Base-by-base conservation (phyloP, 2,797 vertebrate genomes). In the Sparus aurata region DNA sequence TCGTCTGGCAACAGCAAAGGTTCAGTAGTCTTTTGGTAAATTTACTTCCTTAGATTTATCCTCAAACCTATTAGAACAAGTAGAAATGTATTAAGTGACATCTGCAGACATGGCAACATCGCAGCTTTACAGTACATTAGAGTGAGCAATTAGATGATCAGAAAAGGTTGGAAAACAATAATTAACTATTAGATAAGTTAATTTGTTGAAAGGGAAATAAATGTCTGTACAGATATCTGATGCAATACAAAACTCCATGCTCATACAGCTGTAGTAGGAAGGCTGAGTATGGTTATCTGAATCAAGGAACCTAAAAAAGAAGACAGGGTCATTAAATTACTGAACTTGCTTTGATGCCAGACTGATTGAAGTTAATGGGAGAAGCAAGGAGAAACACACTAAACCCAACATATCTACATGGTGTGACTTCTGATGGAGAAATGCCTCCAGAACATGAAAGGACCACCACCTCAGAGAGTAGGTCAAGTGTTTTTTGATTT, bases 1-100 rank as follows among this genome's bases (percentile, higher is more conserved):
- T 62, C 58, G 30, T 57, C 27, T 43, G 66, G 50, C 50, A 25
- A 9, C 65, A 64, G 70, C 18, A 34, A 18, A 55, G 53, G 12
- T n/a, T 25, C 13, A 13, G 3, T 5, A 0, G 1, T 12, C 27
- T 20, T 22, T 22, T 30, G 5, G 11, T 61, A 52, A 20, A 65
- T n/a, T 43, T 41, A 34, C 6, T 34, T 34, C 30, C 30, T 34
- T 2, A 1, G 34, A 10, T 5, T 22, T 22, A 47, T 38, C 45
- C 22, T 25, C 10, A 38, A 50, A 50, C 20, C 16, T 50, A 12
- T 34, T 60, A 12, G 12, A 12, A 30, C 0, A 3, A 52, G 18
- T 12, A 41, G 5, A 2, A 52, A 15, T 53, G 7, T 38, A 15
- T 64, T n/a, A 10, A 15, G 3, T 15, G 18, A 34, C 25, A 13